Evolutionary conservation across 2,113 vertebrate genomes (phyloP).

Genomic region (Pitta sordida): DNA sequence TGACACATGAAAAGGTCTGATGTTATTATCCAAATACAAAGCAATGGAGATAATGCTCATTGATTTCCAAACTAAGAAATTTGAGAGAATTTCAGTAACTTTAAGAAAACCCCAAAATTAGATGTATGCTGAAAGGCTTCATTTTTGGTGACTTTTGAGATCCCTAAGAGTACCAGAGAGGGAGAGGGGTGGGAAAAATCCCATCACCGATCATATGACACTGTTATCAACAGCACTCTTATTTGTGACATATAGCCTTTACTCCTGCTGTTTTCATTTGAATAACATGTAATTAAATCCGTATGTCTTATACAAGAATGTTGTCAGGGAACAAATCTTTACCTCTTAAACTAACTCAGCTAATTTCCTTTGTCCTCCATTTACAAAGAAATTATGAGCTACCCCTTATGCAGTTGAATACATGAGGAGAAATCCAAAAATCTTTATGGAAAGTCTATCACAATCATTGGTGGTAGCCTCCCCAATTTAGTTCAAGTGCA

Average conservation of each 20-base stretch:
- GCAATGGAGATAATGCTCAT: neutral
- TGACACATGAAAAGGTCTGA: fast-evolving
- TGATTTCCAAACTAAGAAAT: neutral
- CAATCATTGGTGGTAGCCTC: neutral
- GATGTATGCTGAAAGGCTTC: neutral
- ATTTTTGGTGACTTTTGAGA: neutral
- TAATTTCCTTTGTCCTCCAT: neutral
- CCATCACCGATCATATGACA: neutral
- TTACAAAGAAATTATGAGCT: neutral
- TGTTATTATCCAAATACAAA: neutral
- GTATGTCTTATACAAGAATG: neutral
- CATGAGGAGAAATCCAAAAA: neutral
- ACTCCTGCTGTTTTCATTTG: neutral
- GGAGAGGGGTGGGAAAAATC: neutral
- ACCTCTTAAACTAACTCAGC: neutral
- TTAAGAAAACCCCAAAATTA: neutral
- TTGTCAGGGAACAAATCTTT: neutral
- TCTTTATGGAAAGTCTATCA: neutral
- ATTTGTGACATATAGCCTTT: neutral
- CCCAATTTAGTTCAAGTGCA: neutral
- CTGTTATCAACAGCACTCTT: neutral
- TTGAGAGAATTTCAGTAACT: neutral
- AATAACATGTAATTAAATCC: neutral
- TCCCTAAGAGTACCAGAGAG: neutral
- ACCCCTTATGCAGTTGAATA: neutral